A percentile compares a stretch with the other conserved stretches of the same genome.
Conservation (phyloP, 1,140 invertebrate species). For the Brachionus angularis region DNA sequence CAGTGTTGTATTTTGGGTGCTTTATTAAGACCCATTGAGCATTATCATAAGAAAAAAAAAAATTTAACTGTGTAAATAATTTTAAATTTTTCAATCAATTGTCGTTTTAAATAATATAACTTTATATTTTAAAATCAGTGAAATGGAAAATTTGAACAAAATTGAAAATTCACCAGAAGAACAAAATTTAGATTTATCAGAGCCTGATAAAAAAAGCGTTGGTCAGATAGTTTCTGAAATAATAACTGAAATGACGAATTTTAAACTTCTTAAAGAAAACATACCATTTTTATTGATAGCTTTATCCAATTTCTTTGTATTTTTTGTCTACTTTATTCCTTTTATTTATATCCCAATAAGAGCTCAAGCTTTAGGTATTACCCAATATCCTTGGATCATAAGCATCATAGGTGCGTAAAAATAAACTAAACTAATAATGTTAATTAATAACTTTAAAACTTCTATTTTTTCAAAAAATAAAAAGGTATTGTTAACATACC, state of each 20-base stretch:
- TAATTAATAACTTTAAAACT: slow-evolving; percentile 72
- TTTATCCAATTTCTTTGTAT: slow-evolving; percentile 87
- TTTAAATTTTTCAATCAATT: neutral
- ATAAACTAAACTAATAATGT: slow-evolving; percentile 74
- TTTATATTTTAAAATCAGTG: neutral
- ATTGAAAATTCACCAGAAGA: slow-evolving; percentile 64
- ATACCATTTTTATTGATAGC: slow-evolving; percentile 82
- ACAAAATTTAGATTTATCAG: slow-evolving; percentile 59
- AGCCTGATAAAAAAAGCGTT: neutral
- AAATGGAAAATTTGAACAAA: neutral
- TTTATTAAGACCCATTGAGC: slow-evolving; percentile 9
- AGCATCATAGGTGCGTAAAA: slow-evolving; percentile 67
- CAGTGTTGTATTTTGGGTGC: neutral
- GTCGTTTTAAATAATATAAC: neutral
- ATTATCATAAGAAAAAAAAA: neutral
- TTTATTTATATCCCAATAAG: slow-evolving; percentile 69
- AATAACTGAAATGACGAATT: slow-evolving; percentile 76
- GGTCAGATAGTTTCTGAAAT: slow-evolving; percentile 49
- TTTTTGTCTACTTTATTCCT: slow-evolving; percentile 90
- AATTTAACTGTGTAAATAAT: neutral
- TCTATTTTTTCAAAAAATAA: neutral
- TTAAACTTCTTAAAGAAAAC: slow-evolving; percentile 72
- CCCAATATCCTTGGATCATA: slow-evolving; percentile 44
- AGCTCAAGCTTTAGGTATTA: slow-evolving; percentile 48
- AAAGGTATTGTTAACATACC: slow-evolving; percentile 66